Evolutionary conservation across 2,113 vertebrate genomes (phyloP), one percentile per base, ranked within the genome.

Genomic region (Dicaeum eximium): DNA sequence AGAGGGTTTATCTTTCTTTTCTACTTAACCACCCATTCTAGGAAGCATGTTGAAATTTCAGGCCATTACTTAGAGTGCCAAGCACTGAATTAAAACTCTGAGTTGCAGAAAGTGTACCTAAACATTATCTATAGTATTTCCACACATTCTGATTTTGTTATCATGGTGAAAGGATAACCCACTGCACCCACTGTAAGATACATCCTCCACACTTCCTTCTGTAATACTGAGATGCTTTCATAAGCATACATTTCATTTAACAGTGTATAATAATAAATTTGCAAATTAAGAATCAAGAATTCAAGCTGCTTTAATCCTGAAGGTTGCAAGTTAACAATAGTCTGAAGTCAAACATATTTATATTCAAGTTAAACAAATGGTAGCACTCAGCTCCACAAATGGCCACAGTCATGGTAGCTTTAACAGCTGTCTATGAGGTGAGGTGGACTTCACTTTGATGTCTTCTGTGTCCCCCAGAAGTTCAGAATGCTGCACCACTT

Each of bases 321-420:
- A 81, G 42, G 42, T 10, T 65, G 11, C 50, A 80, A 77, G 6
- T 38, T 42, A 70, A 80, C 22, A 72, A 13, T 2, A 65, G 45
- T 65, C 25, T 42, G 6, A 92, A 90, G 30, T 30, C 66, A 90
- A 81, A 73, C 9, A 20, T 4, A 38, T 38, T 38, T 38, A 17
- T 6, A 37, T n/a, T 31, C 19, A 57, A 82, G 23, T n/a, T 38
- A 71, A 75, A 75, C 8, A 56, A 91, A 80, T 22, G 37, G 10
- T 14, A 48, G 35, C 27, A 40, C 11, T 64, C 37, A 72, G 37
- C 25, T 80, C 31, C 58, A 40, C 31, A 64, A 92, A 72, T 2
- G 18, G 57, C 23, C 65, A 33, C 0, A 0, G 35, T 23, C 30
- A 33, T 1, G 23, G 23, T 6, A 47, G 77, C 5, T 61, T 53